These are phyloP conservation scores for Diorhabda carinulata DNA, from an alignment of 1,140 invertebrate species.

Conservation along the genomic window DNA sequence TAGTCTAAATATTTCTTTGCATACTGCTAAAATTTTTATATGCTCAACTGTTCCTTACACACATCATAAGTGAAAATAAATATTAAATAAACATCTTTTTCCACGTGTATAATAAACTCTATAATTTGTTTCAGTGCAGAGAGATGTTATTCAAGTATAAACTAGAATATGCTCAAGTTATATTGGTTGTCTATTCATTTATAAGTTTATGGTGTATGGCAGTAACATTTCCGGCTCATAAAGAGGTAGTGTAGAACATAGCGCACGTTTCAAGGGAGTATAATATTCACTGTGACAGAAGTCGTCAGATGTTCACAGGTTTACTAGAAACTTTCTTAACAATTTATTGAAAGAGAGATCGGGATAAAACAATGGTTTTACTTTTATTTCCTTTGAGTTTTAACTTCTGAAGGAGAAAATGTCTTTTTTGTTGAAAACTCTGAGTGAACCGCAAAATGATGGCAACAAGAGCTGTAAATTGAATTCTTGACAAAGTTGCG, in stretches of 20 bases:
- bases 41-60: no score
- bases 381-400: neutral
- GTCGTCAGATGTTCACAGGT: neutral
- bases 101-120: no score
- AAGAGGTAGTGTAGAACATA: neutral
- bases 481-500: no score
- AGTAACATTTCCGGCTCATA: neutral
- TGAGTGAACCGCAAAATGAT: neutral
- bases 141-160: no score
- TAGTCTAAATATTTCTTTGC: no score
- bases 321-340: neutral
- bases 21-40: no score
- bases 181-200: neutral
- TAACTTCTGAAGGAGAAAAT: neutral
- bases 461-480: neutral
- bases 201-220: neutral
- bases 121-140: no score
- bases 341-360: neutral
- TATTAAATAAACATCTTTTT: no score
- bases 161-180: no score
- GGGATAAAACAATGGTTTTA: neutral
- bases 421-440: neutral
- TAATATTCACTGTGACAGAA: neutral
- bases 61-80: no score
- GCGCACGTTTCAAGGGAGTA: neutral